phyloP scores from a whole-genome alignment of 1,140 invertebrate species.

The silkworm (Bombyx mori) region ASM3026992v2 NC_085123.1:9153001-9153500 shows the following conservation, averaged over 20 bases:
- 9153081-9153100: slow-evolving; percentile 28
- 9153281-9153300: neutral
- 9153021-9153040: slow-evolving; percentile 2
- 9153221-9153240: slow-evolving; percentile 13
- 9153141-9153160: slow-evolving; percentile 37
- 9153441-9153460: too few relatives aligned
- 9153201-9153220: slow-evolving; percentile 26
- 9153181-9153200: slow-evolving; percentile 27
- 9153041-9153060: slow-evolving; percentile 15
- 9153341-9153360: too few relatives aligned
- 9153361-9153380: too few relatives aligned
- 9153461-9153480: too few relatives aligned
- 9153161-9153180: slow-evolving; percentile 20
- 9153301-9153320: neutral
- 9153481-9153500: too few relatives aligned
- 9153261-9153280: neutral
- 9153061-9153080: slow-evolving; percentile 1
- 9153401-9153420: too few relatives aligned
- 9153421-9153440: too few relatives aligned
- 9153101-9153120: slow-evolving; percentile 32
- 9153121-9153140: slow-evolving; percentile 27
- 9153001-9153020: too few relatives aligned
- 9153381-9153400: too few relatives aligned
- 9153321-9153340: too few relatives aligned
- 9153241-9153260: slow-evolving; percentile 2